Conservation (phyloP, 2,888 invertebrate species). For the Tinea trinotella region DNA sequence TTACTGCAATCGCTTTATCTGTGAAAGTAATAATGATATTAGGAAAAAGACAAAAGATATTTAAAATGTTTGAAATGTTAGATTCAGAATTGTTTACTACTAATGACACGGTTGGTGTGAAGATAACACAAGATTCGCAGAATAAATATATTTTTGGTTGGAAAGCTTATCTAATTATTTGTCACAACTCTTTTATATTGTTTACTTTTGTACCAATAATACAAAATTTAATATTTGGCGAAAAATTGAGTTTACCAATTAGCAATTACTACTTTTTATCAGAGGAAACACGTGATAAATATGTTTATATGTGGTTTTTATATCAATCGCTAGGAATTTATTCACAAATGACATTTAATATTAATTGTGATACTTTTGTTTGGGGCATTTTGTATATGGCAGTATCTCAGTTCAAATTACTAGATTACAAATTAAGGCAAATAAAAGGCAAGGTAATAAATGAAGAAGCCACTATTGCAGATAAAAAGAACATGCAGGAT, state of each 20-base stretch:
- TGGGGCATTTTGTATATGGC: slow-evolving; percentile 40
- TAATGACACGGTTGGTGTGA: slow-evolving; percentile 30
- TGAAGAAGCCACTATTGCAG: neutral
- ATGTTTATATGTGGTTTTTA: slow-evolving; percentile 37
- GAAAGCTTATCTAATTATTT: slow-evolving; percentile 3
- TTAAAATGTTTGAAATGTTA: slow-evolving; percentile 33
- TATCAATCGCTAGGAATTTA: slow-evolving; percentile 50
- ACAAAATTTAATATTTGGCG: slow-evolving; percentile 12
- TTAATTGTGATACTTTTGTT: slow-evolving; percentile 42
- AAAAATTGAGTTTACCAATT: slow-evolving; percentile 39
- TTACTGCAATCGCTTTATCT: slow-evolving; percentile 2
- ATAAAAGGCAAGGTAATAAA: neutral
- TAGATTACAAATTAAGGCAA: slow-evolving; percentile 7
- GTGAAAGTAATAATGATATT: slow-evolving; percentile 6
- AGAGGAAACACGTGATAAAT: slow-evolving; percentile 33
- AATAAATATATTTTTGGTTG: slow-evolving; percentile 30
- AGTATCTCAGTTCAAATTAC: slow-evolving; percentile 4
- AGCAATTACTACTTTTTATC: slow-evolving; percentile 51
- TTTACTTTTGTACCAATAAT: neutral
- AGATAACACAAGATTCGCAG: slow-evolving; percentile 31
- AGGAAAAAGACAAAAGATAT: neutral
- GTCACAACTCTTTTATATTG: slow-evolving; percentile 5
- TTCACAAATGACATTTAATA: slow-evolving; percentile 49
- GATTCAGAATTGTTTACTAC: slow-evolving; percentile 39
- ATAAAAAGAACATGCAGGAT: neutral